Base-by-base conservation (phyloP, 2,113 vertebrate species). In the Eretmochelys imbricata region DNA sequence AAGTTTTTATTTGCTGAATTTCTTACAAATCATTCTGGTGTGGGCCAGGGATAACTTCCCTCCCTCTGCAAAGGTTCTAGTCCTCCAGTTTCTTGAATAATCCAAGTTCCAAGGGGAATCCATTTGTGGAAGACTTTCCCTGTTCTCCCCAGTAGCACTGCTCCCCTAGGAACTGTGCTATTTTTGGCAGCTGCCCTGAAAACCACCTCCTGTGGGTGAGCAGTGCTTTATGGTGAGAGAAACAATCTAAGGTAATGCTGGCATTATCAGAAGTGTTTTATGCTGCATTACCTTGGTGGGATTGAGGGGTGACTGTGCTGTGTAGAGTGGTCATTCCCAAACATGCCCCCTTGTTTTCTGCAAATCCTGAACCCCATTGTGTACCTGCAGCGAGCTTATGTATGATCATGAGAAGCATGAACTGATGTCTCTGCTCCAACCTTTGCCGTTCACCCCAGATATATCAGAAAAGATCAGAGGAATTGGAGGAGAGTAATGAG, bases 101-200 rank as follows among this genome's bases (percentile, higher is more conserved):
- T 87, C 25, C 57, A 25, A 55, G 25, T 95, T 95, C 85, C 65
- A 17, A 24, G 84, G 82, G 83, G 95, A 94, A 86, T 50, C 93
- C 78, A 57, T 16, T 94, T 91, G 22, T 0, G 76, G 72, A 82
- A 78, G 85, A 89, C 54, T 53, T 93, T 62, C 65, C 25, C 20
- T 35, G 13, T 80, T 4, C 80, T 94, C 82, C n/a, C 5, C 91
- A 53, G 46, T 86, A 80, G 38, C 81, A 79, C 35, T 69, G 50
- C 84, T 94, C 85, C 83, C 87, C 17, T 11, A 92, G 62, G 87
- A 91, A 57, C 53, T 90, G 3, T 0, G 0, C 79, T 95, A 53
- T 75, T 62, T 89, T 87, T 94, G 87, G 81, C 90, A 95, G 72
- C 90, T 93, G 42, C 90, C 93, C 20, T 81, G 69, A 95, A 91